These are phyloP conservation scores for Drosophila macrospina DNA, from an alignment of 2,888 invertebrate species.

Conservation along the genomic window DNA sequence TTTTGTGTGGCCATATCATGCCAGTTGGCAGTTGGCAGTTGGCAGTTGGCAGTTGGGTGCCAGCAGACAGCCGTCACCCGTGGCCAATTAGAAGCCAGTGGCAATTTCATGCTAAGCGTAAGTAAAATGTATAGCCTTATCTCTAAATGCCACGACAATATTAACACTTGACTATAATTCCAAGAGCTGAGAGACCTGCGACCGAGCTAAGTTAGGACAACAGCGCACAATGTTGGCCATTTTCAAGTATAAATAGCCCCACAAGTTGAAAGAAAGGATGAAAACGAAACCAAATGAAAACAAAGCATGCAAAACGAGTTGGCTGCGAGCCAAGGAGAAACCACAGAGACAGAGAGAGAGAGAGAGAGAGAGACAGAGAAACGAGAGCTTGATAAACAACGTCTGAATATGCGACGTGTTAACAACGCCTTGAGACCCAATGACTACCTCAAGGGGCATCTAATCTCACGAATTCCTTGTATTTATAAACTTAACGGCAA, in stretches of 20 bases:
- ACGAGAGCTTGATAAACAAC: slow-evolving; percentile 64
- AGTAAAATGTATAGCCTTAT: slow-evolving; percentile 61
- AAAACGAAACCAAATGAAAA: slow-evolving; percentile 41
- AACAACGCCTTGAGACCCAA: slow-evolving; percentile 62
- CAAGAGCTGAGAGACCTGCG: slow-evolving; percentile 25
- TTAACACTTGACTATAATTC: slow-evolving; percentile 64
- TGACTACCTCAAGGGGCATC: slow-evolving; percentile 21
- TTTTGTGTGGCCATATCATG: slow-evolving; percentile 57
- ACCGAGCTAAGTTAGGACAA: slow-evolving; percentile 11
- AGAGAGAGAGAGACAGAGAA: not conserved
- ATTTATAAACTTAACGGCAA: slow-evolving; percentile 53
- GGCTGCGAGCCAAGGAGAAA: slow-evolving; percentile 1
- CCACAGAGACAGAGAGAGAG: too few species aligned
- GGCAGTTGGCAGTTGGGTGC: slow-evolving; percentile 12
- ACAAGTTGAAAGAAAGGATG: slow-evolving; percentile 34
- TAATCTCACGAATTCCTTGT: slow-evolving; percentile 38
- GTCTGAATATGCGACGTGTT: slow-evolving; percentile 71
- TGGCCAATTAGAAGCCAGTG: slow-evolving; percentile 45
- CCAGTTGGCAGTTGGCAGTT: slow-evolving; percentile 25
- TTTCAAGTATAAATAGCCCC: slow-evolving; percentile 66
- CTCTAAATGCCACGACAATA: slow-evolving; percentile 53
- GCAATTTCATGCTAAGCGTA: slow-evolving; percentile 42
- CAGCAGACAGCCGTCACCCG: slow-evolving; percentile 22
- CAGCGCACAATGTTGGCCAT: slow-evolving; percentile 39
- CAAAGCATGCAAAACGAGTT: slow-evolving; percentile 51